Base-by-base conservation (phyloP, 2,113 vertebrate genomes). In the Sinosuthora webbiana region DNA sequence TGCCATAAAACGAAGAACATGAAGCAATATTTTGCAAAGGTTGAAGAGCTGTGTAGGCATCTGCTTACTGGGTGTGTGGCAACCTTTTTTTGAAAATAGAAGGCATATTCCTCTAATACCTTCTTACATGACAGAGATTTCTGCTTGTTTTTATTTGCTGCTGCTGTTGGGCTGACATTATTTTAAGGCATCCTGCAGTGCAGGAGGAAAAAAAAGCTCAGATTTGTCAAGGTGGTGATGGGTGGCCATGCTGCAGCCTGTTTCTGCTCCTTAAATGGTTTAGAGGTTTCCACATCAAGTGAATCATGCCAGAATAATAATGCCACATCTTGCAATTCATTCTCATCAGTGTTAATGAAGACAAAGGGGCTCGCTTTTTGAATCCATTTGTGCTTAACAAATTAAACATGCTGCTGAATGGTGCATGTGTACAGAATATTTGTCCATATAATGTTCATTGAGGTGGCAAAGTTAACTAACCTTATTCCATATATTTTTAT, bases 341-440 rank as follows among this genome's bases (percentile, higher is more conserved):
- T 96, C 91, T 98, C 88, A 88, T 95, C 11, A 45, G 65, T 64
- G 93, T 95, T 97, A 97, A 98, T 97, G 96, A 97, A 97, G 97
- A 97, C 96, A 95, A 97, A 98, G 92, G 59, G 76, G n/a, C 71
- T 96, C 80, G 89, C 83, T 97, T 97, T 96, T 94, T 87, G 74
- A 95, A 94, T 96, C 89, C 93, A 86, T 90, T 97, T 97, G 93
- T 87, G 96, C 96, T 95, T 95, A 96, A 91, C 96, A 95, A 97
- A 98, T 97, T 97, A 96, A 97, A 95, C 89, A 89, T 69, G 73
- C 93, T 97, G 57, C 94, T 28, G 67, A 95, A 93, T 69, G 69
- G 70, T 93, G 70, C 71, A 63, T 94, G 90, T 52, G 85, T 96
- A 80, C 78, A 86, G 96, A 97, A 93, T 96, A 97, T 97, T 96